phyloP scores from a whole-genome alignment of 2,113 vertebrate genomes.

The Tetrao urogallus region DNA sequence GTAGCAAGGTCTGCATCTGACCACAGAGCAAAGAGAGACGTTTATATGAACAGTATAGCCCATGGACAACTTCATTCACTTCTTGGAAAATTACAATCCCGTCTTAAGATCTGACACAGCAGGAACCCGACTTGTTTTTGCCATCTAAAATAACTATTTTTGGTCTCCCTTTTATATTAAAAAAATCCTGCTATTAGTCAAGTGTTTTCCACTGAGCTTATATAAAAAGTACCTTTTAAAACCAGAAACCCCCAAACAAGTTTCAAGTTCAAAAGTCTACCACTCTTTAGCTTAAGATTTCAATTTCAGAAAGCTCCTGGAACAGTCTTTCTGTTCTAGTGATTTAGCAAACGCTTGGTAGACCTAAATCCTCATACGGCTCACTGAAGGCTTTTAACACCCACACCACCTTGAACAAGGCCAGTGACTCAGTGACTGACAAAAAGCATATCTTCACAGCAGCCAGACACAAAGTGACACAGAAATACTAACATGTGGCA shows the following conservation, averaged over 20 bases:
- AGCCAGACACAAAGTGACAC: background rate
- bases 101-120: background rate
- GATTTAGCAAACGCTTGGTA: background rate
- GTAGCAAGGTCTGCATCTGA: background rate
- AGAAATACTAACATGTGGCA: background rate
- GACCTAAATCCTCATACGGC: background rate
- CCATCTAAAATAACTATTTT: background rate
- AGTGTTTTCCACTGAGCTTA: slow-evolving; percentile 6
- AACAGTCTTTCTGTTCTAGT: background rate
- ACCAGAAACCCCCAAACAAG: slow-evolving; percentile 43
- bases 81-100: background rate
- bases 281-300: background rate
- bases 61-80: background rate
- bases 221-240: slow-evolving; percentile 51
- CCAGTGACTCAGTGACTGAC: background rate
- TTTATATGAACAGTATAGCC: background rate
- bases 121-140: background rate
- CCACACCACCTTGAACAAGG: background rate
- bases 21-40: background rate
- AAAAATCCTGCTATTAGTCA: slow-evolving; percentile 24
- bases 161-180: background rate
- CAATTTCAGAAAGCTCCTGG: background rate
- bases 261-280: slow-evolving; percentile 35
- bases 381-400: background rate
- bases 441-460: background rate